Evolutionary conservation across 2,113 vertebrate genomes (phyloP), one percentile per base, ranked within the genome.

Genomic region (Lonchura striata): DNA sequence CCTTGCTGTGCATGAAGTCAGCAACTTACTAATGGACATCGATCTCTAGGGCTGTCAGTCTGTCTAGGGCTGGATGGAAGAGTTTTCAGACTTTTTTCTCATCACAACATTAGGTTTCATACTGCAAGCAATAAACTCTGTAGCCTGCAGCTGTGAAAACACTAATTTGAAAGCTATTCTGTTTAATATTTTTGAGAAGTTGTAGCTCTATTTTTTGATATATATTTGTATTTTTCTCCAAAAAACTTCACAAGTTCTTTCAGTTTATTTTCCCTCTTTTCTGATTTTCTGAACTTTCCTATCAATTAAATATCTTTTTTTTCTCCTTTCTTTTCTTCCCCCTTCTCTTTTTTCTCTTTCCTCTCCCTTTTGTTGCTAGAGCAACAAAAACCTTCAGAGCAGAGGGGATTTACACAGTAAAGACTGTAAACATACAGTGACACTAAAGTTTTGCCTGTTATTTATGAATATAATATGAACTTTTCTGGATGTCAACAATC

Each of bases 21-120:
- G 92, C 71, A 81, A 88, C 80, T 84, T 82, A 94, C 95, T 95
- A 90, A 90, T 79, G 88, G 92, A 46, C 94, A 90, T 79, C 91
- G 95, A 96, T 95, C 86, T 93, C 80, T 35, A 10, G 49, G 65
- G 60, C 49, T 96, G 94, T 86, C 92, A 84, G 72, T 86, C 65
- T 71, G 83, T 91, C 86, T 72, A 49, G 77, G 76, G 39, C 44
- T 93, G 64, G 25, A 41, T 90, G 57, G 82, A 83, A 92, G 72
- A 75, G 52, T 71, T 75, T 92, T 86, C 60, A 72, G 75, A 28
- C 21, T 87, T 92, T 82, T 94, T 92, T 82, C 79, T 53, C 16
- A 65, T 72, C 82, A 64, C 33, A 68, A 92, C 88, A 53, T 94
- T 96, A 88, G 16, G 50, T 92, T 94, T 86, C 90, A 88, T 86